Evolutionary conservation across 1,140 invertebrate species (phyloP).

Genomic region (Thaumetopoea pityocampa): DNA sequence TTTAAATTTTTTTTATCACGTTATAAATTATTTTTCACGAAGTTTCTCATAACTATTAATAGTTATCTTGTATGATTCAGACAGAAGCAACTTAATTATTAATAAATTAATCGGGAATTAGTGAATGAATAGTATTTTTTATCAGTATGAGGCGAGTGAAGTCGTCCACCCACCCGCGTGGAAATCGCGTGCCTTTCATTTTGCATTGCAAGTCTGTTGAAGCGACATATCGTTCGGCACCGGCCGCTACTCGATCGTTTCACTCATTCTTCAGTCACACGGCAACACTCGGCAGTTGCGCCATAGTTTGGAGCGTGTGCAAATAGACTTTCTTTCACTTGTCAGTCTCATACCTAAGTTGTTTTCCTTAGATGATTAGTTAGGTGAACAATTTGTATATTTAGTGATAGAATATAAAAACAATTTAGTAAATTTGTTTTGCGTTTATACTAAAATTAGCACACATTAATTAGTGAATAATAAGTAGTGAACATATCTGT

Average conservation of each 20-base stretch:
- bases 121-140: constrained; percentile 55
- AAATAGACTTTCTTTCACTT: constrained; percentile 21
- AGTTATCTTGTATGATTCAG: too few relatives aligned
- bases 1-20: too few relatives aligned
- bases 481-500: constrained; percentile 17
- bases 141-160: constrained; percentile 32
- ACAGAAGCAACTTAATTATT: too few relatives aligned
- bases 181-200: constrained; percentile 16
- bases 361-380: constrained; percentile 3
- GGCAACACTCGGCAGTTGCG: constrained; percentile 54
- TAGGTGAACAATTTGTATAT: not conserved
- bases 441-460: not conserved
- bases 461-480: constrained; percentile 17
- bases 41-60: too few relatives aligned
- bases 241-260: constrained; percentile 23
- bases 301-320: constrained; percentile 35
- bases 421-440: constrained; percentile 7
- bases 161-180: constrained; percentile 18
- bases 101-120: constrained; percentile 15
- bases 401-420: constrained; percentile 13
- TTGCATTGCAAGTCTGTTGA: constrained; percentile 39
- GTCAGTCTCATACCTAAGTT: constrained; percentile 12
- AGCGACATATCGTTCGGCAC: constrained; percentile 30
- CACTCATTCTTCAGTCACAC: constrained; percentile 51
- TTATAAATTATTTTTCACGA: too few relatives aligned